Base-by-base conservation (phyloP, 2,888 invertebrate genomes). In the Perdita meconis region DNA sequence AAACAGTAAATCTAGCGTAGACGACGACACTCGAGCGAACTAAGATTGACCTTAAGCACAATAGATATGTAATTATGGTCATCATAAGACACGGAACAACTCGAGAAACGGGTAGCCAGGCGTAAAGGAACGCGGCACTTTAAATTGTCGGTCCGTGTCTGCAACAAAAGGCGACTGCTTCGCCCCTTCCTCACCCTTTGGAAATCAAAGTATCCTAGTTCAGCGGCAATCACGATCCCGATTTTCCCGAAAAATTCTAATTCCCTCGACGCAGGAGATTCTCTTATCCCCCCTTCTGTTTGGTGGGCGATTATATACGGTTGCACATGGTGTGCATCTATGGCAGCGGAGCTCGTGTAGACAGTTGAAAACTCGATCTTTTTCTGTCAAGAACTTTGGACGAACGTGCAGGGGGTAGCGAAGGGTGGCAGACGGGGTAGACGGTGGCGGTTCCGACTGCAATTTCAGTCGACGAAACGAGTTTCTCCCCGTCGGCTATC, bases 291-390 rank as follows among this genome's bases (percentile, higher is more conserved):
- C 30, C 34, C 30, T 6, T n/a, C n/a, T n/a, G n/a, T n/a, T n/a
- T n/a, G n/a, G 26, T 42, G n/a, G 61, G 19, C 69, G 79, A 82
- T 82, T 75, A 64, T 67, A 66, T 66, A 78, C 64, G 68, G n/a
- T 76, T 24, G 69, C 69, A 42, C 61, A 38, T 22, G 50, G 72
- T 24, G 73, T 24, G 73, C 63, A 50, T 38, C 55, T 42, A 42
- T 36, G 42, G 12, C 36, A 36, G 34, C 10, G 19, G 44, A 66
- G 36, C 38, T n/a, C 19, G 67, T 60, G 63, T 56, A 59, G 68
- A 78, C 66, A 69, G 72, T 78, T 71, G 71, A 66, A 66, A 81
- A 78, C 74, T 74, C 74, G 70, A 78, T 81, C 71, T 71, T 74
- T 81, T 81, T 73, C 70, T 59, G 78, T 68, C 73, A 66, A 47